Base-by-base conservation (phyloP, 1,140 invertebrate genomes). In the Pseudachorutes palmiensis region DNA sequence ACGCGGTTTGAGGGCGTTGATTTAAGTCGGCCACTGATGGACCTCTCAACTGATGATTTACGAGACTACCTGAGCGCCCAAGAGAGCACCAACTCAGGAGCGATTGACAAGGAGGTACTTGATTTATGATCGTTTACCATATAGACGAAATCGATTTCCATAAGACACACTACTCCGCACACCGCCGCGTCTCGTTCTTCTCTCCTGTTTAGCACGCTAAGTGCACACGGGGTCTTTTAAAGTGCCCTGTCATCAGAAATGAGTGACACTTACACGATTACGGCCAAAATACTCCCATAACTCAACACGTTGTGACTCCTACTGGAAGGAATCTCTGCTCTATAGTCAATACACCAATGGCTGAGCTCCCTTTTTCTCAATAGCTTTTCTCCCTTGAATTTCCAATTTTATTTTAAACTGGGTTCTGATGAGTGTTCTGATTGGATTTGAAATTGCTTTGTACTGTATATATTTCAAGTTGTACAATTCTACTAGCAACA, bases 21-120 rank as follows among this genome's bases (percentile, higher is more conserved):
- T 22, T 62, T 70, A 26, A 51, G 63, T 29, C 49, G 69, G 31
- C 69, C 69, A 48, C 32, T 73, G 16, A 70, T 73, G 64, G 72
- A 73, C 62, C 58, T 73, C 29, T 41, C 66, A n/a, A 58, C 19
- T 22, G 64, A 70, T 62, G 72, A 73, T 62, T 65, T 73, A 62
- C 55, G 62, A 33, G 55, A 64, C 32, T 73, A 70, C 60, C 22
- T 73, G 32, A 3, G 14, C 16, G 26, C 24, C 5, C 3, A 26
- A 24, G 14, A 57, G 14, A 45, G 19, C 9, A 45, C 36, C 9
- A 45, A 45, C 9, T 19, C 9, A 19, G 36, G 9, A 9, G 45
- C 31, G 31, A 49, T 64, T 36, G 62, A 64, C 32, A 64, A 64
- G 62, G 45, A 64, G 41, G 33, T 48, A 36, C 41, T 41, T 45